Percentiles rank a stretch among this genome's conserved stretches.
Conservation (phyloP, 2,113 vertebrate genomes). For the Neogobius melanostomus region DNA sequence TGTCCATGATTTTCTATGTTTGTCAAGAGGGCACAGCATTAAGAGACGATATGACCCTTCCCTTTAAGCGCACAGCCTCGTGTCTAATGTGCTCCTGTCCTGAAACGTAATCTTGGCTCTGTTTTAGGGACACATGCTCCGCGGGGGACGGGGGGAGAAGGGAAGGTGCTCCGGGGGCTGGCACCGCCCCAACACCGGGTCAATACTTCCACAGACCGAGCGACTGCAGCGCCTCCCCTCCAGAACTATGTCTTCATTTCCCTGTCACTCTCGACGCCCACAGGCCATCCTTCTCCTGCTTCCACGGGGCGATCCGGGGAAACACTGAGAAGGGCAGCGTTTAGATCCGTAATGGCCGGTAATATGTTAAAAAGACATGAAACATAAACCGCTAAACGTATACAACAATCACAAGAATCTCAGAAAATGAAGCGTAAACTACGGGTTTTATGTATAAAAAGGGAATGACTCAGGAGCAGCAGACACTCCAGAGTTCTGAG, state of each 20-base stretch:
- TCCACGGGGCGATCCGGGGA: too few species aligned
- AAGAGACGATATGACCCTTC: slow-evolving; percentile 8
- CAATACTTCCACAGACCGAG: slow-evolving; percentile 73
- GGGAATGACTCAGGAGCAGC: too few species aligned
- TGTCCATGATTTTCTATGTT: too few species aligned
- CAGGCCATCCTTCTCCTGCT: slow-evolving; percentile 3
- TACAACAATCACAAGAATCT: too few species aligned
- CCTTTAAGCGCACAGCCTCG: slow-evolving; percentile 24
- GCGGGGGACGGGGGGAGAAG: slow-evolving; percentile 28
- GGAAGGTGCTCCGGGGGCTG: slow-evolving; percentile 62
- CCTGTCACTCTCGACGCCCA: slow-evolving; percentile 50
- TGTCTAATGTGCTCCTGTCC: slow-evolving; percentile 32
- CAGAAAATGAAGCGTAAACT: too few species aligned
- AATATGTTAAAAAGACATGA: too few species aligned
- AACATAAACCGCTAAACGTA: too few species aligned
- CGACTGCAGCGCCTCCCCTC: slow-evolving; percentile 62
- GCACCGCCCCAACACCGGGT: slow-evolving; percentile 69
- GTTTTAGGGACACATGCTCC: slow-evolving; percentile 39
- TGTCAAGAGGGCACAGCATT: too few species aligned
- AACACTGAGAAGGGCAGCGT: too few species aligned
- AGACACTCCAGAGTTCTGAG: too few species aligned
- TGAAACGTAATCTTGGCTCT: slow-evolving; percentile 32
- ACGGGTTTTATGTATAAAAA: too few species aligned
- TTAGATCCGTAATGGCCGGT: too few species aligned
- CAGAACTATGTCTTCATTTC: slow-evolving; percentile 65